Evolutionary conservation across 2,113 vertebrate genomes (phyloP).

Genomic region (Drymodes brunneopygia): DNA sequence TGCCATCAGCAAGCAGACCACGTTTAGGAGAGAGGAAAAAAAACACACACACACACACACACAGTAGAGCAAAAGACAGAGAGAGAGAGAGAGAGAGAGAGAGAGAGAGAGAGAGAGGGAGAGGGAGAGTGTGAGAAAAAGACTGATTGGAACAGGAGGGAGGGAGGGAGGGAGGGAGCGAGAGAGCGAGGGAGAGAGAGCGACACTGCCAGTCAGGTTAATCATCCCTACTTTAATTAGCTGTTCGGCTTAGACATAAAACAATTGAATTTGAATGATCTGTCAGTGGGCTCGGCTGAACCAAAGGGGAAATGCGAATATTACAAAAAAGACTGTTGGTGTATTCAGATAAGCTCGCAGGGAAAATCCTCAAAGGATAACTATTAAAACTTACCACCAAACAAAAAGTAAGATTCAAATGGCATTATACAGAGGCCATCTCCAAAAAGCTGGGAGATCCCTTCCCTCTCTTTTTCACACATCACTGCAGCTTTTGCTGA

Average conservation of each 20-base stretch:
- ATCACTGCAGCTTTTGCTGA: background rate
- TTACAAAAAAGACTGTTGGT: constrained; percentile 83
- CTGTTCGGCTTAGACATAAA: constrained; percentile 90
- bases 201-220: constrained; percentile 88
- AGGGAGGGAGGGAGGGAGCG: constrained; percentile 65
- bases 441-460: constrained; percentile 55
- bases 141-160: constrained; percentile 64
- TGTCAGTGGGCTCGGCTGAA: constrained; percentile 84
- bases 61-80: constrained; percentile 60
- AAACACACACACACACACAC: constrained; percentile 52
- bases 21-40: constrained; percentile 80
- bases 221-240: constrained; percentile 95
- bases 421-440: constrained; percentile 59
- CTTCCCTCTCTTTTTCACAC: constrained; percentile 14
- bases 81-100: constrained; percentile 67
- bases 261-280: constrained; percentile 90
- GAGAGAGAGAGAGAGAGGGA: constrained; percentile 63
- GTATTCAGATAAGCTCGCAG: constrained; percentile 78
- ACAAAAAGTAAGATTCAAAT: constrained; percentile 76
- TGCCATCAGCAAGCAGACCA: constrained; percentile 86
- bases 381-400: constrained; percentile 81
- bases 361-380: constrained; percentile 81
- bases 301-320: constrained; percentile 84
- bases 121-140: constrained; percentile 72
- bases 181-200: constrained; percentile 72